Base-by-base conservation (phyloP, 2,113 vertebrate genomes). In the Lasiurus borealis region DNA sequence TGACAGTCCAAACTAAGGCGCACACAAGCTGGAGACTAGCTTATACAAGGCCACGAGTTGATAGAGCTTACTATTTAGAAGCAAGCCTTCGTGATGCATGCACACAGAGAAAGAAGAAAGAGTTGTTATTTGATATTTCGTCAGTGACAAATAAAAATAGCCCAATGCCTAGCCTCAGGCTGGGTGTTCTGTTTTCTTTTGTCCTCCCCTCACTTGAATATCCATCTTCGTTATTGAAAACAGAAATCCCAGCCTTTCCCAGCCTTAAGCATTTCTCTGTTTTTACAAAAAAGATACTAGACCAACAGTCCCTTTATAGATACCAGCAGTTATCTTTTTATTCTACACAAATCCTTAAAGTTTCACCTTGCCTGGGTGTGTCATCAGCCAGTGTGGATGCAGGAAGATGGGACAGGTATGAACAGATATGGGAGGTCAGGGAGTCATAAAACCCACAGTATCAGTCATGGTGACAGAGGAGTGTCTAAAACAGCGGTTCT, bases 101-200 rank as follows among this genome's bases (percentile, higher is more conserved):
- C 14, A 68, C 3, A 34, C 25, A 88, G 57, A 94, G 46, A 54
- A 76, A 57, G 16, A 91, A 78, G 71, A 40, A 54, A 83, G 31
- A 75, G 19, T 5, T 71, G 59, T 40, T 89, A 85, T 31, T 59
- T 85, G 69, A 50, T 23, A 73, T 52, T 90, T 90, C 46, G 23
- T 84, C 48, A 9, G 34, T 62, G 78, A 94, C 75, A 89, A 82
- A 85, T 52, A 78, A 95, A 92, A 94, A 93, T 21, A 95, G 90
- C 85, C 44, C 46, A 31, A 25, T 1, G 6, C 57, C 57, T 31
- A 52, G 75, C 84, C 82, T 36, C 13, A 3, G 25, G 80, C 88
- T 36, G 90, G 57, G 59, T 23, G 1, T 31, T 57, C 80, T 75
- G 52, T 54, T 82, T 78, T 69, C 90, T 82, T 95, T 75, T 52